Evolutionary conservation across 2,113 vertebrate species (phyloP).

Genomic region (Cavia porcellus): DNA sequence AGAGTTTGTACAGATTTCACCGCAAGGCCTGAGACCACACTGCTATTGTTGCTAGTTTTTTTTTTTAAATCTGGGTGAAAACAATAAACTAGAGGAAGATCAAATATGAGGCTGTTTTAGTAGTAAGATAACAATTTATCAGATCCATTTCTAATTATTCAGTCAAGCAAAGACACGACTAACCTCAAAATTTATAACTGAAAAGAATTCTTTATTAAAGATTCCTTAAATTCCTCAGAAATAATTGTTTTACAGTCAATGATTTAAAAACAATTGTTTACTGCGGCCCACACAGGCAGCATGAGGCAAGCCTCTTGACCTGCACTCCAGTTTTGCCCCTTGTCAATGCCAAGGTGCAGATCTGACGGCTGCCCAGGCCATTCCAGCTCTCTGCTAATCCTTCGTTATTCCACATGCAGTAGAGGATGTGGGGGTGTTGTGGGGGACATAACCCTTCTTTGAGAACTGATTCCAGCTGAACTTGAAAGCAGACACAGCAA

Average conservation of each 20-base stretch:
- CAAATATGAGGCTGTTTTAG: background rate
- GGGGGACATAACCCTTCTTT: background rate
- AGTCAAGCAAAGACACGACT: slow-evolving; percentile 31
- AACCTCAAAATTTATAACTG: slow-evolving; percentile 20
- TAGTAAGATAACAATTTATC: slow-evolving; percentile 10
- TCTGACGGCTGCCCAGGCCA: background rate
- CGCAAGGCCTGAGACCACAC: background rate
- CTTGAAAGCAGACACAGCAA: background rate
- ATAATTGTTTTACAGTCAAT: slow-evolving; percentile 35
- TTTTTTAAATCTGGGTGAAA: slow-evolving; percentile 49
- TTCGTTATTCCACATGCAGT: background rate
- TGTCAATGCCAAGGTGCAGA: background rate
- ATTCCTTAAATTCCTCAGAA: slow-evolving; percentile 51
- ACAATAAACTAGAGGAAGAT: background rate
- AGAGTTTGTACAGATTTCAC: background rate
- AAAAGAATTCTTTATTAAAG: slow-evolving; percentile 45
- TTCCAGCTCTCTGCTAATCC: background rate
- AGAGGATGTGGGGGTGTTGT: background rate
- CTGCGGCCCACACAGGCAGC: background rate
- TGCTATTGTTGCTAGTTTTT: background rate
- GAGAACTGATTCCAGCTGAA: background rate
- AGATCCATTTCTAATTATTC: slow-evolving; percentile 50
- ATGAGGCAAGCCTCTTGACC: background rate
- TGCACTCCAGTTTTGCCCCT: background rate
- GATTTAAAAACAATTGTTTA: slow-evolving; percentile 55